A percentile compares a stretch with the other conserved stretches of the same genome.
Conservation (phyloP, 2,797 vertebrate species). For the Carapus acus region DNA sequence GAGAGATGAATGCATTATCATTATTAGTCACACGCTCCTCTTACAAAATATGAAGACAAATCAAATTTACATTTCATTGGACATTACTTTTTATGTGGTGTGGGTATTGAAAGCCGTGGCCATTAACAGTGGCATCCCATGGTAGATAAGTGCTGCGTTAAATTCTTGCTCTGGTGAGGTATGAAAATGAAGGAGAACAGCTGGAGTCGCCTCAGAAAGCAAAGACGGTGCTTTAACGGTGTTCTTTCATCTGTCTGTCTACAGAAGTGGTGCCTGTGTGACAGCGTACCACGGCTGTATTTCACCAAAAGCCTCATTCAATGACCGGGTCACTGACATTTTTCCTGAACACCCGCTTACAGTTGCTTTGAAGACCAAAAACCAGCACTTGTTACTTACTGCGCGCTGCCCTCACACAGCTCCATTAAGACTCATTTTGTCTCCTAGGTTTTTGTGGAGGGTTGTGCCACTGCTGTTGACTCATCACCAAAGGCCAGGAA, state of each 20-base stretch:
- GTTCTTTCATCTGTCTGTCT: constrained; percentile 58
- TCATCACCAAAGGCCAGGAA: constrained; percentile 24
- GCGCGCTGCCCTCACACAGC: constrained; percentile 44
- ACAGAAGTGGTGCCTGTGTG: constrained; percentile 25
- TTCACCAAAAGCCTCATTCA: constrained; percentile 30
- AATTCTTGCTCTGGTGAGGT: neutral
- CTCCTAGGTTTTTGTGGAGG: constrained; percentile 33
- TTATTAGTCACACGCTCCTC: too few relatives aligned
- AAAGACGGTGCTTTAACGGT: constrained; percentile 32
- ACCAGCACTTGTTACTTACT: constrained; percentile 56
- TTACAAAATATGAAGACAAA: too few relatives aligned
- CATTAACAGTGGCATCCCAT: too few relatives aligned
- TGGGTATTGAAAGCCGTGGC: too few relatives aligned
- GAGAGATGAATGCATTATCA: too few relatives aligned
- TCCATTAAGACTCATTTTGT: constrained; percentile 51
- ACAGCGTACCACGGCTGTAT: constrained; percentile 28
- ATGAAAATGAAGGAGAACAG: constrained; percentile 55
- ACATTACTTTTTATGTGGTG: too few relatives aligned
- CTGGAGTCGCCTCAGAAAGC: constrained; percentile 20
- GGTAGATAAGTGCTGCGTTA: too few relatives aligned
- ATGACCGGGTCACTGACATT: constrained; percentile 49
- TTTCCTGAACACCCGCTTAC: constrained; percentile 48
- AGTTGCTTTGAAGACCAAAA: constrained; percentile 57
- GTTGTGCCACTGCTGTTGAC: constrained; percentile 33
- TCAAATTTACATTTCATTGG: too few relatives aligned